Base-by-base conservation (phyloP, 1,140 invertebrate species). In the Drosophila obscura region DNA sequence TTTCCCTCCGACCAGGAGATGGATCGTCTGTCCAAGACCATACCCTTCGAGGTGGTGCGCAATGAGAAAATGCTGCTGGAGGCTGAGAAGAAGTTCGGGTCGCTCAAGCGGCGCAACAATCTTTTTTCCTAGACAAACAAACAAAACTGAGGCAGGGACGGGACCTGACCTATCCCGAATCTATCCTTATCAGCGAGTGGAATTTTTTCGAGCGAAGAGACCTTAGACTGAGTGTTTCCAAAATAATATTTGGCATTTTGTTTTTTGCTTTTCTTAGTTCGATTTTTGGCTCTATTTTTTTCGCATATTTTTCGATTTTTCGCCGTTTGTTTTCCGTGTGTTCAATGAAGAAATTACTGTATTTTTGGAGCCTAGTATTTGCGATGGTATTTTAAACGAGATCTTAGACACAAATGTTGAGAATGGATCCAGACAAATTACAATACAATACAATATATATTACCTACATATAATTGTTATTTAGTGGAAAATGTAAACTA, bases 1-100 rank as follows among this genome's bases (percentile, higher is more conserved):
- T 95, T 95, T 77, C 94, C 95, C 1, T 95, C 94, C 19, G 95
- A 96, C 69, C 94, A 96, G 58, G 80, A 83, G 65, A 91, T 90
- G 49, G 91, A 91, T 78, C 82, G 85, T 16, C 65, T 90, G 43
- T 90, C 81, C 3, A 88, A 90, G 53, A 90, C 93, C n/a, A 92
- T 93, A 26, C 94, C 94, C 2, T 95, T 95, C 71, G 95, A 96
- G 77, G 95, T 95, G 2, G 92, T 95, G 7, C 92, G 94, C 15
- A 91, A 92, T 66, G 91, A 92, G 45, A 92, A 92, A 77, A 93
- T 87, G 91, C 75, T 93, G 4, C 80, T 92, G 19, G 94, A 95
- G 63, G 93, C 93, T 1, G 94, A 94, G 44, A 94, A 94, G 73
- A 94, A 94, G 65, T 94, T 94, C 62, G 94, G 94, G 4, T 94